Evolutionary conservation across 2,888 invertebrate genomes (phyloP), one percentile per base, ranked within the genome.

Genomic region (Drosophila ochracea): DNA sequence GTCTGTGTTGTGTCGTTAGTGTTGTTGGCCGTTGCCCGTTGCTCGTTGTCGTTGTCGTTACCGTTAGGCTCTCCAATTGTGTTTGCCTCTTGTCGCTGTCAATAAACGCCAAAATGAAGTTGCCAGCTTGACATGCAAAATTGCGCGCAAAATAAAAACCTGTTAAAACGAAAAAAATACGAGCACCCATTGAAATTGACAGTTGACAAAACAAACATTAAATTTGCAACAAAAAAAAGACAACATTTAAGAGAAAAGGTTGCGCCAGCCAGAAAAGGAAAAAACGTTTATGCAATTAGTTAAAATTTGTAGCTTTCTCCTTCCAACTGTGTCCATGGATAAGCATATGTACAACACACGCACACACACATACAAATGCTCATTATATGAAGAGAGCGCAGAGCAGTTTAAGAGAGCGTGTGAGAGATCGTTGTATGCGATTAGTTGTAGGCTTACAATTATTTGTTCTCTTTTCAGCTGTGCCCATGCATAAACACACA

Each of bases 61-160:
- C 65, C 71, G 68, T 63, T 76, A 53, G 70, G 67, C 59, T 65
- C 59, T 65, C 72, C 81, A 78, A 81, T 57, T 57, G 57, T 84
- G 88, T 86, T 87, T 89, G 86, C 73, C 77, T 79, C 87, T 87
- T 89, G 84, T 79, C 87, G 76, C 78, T 84, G 88, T 83, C 90
- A 88, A 87, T 85, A 83, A 88, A 73, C 75, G 79, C 68, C 74
- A 85, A 89, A 89, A 83, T 81, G 80, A 89, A 87, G 79, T 83
- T 88, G 83, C 74, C 78, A 83, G 71, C 85, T 80, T 88, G 86
- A 72, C 72, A 74, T 70, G 73, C 58, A 54, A 55, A 77, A 86
- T 76, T 62, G 62, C 43, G 59, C 59, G 55, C 31, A 33, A 19
- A 54, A 54, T 25, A 61, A 53, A 62, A 69, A 55, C 28, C 21